Conservation (phyloP, 2,113 vertebrate genomes). For the Python bivittatus region DNA sequence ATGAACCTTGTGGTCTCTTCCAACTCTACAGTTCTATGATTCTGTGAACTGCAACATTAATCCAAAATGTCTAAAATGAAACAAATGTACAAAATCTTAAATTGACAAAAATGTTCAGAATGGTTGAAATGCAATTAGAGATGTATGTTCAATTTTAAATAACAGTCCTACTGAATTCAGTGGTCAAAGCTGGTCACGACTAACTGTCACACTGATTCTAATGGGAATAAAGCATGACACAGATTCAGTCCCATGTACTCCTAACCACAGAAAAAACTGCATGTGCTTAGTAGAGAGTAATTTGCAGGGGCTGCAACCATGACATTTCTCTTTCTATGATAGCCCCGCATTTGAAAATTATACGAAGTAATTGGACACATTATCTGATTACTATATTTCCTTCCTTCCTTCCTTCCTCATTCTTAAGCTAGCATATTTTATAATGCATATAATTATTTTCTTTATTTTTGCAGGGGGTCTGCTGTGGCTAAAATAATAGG, state of each 20-base stretch:
- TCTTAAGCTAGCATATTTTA: neutral
- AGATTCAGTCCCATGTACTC: neutral
- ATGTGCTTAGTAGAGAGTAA: slow-evolving; percentile 1
- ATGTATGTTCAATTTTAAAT: neutral
- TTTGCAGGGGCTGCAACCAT: neutral
- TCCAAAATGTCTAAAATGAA: too few species aligned
- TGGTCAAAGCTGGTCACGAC: neutral
- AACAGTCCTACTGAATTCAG: neutral
- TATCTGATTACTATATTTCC: neutral
- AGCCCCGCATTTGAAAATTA: slow-evolving; percentile 13
- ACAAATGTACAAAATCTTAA: too few species aligned
- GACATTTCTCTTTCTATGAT: slow-evolving; percentile 3
- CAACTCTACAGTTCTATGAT: too few species aligned
- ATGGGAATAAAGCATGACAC: neutral
- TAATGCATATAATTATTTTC: neutral
- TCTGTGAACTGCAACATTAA: too few species aligned
- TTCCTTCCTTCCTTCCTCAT: neutral
- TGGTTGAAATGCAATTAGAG: neutral
- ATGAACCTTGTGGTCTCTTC: too few species aligned
- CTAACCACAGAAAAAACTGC: neutral
- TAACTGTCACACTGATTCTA: neutral
- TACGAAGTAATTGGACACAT: neutral
- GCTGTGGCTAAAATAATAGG: slow-evolving; percentile 90
- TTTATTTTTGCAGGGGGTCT: slow-evolving; percentile 82
- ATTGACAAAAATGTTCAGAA: neutral